phyloP scores from a whole-genome alignment of 2,797 vertebrate genomes.

The Hydrocynus forskahlii region DNA sequence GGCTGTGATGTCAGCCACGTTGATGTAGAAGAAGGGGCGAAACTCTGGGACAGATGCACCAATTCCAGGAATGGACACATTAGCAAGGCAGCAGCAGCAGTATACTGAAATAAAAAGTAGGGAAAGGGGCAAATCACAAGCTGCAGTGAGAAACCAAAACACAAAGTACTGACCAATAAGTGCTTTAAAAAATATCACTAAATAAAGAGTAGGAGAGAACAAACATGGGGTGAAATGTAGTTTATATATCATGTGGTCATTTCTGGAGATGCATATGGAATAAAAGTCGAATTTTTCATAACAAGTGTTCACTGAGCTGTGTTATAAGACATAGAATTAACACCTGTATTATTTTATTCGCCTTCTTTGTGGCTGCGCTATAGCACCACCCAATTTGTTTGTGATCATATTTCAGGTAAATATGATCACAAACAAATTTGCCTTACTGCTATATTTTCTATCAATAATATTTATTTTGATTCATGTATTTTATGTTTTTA shows the following conservation, averaged over 20 bases:
- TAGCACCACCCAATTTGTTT: too few species aligned
- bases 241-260: too few species aligned
- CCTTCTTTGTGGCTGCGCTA: too few species aligned
- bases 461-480: neutral
- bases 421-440: neutral
- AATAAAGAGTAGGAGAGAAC: neutral
- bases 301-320: too few species aligned
- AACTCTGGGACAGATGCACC: constrained; percentile 90
- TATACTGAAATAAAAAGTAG: constrained; percentile 80
- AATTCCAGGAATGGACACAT: constrained; percentile 92
- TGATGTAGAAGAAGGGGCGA: constrained; percentile 97
- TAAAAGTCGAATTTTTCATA: too few species aligned
- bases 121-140: neutral
- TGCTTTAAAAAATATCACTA: neutral
- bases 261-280: neutral
- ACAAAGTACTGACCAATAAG: neutral
- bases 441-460: neutral
- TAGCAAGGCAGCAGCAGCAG: constrained; percentile 97
- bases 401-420: too few species aligned
- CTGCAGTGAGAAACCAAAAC: neutral
- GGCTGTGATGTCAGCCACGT: constrained; percentile 92
- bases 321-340: too few species aligned
- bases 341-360: too few species aligned
- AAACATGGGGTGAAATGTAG: neutral
- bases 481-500: neutral